Evolutionary conservation across 2,888 invertebrate species (phyloP), one percentile per base, ranked within the genome.

Genomic region (Apodemia zela): DNA sequence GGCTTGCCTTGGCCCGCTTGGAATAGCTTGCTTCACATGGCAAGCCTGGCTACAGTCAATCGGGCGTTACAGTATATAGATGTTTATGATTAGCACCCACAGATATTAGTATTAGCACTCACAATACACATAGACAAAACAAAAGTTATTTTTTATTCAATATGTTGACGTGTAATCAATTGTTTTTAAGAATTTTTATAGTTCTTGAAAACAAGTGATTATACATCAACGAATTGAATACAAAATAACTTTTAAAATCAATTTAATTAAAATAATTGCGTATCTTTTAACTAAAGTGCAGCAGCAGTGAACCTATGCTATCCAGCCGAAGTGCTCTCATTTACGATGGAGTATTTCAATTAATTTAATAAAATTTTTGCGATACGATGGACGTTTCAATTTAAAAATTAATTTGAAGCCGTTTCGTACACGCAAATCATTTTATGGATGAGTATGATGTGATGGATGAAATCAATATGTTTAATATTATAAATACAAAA

Each of bases 311-410:
- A 67, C 45, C 62, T 59, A 51, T 38, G 45, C 62, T 57, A 66
- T 64, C 62, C 49, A 63, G 62, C 62, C 61, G 66, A 70, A 74
- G 74, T 71, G 68, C 73, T 67, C 69, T 73, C 66, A 59, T 63
- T 61, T 60, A 62, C 69, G 67, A 64, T 67, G 65, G 65, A 67
- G 67, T 69, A 69, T 71, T 70, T 71, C 67, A 68, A 73, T 73
- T 71, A 71, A 71, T 68, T 67, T 68, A 71, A 73, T 71, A 68
- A 69, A 67, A 70, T 69, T 74, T 69, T 72, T 71, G 68, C 71
- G 65, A 70, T 71, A 66, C 68, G 61, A 63, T 67, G 61, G 67
- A 47, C 63, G 65, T 63, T 66, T 61, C 62, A 59, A 61, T 65
- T 64, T 62, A 68, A 65, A 65, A 65, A 65, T 65, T 63, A 65